Evolutionary conservation across 2,888 invertebrate genomes (phyloP).

Genomic region (Drosophila pegasa): DNA sequence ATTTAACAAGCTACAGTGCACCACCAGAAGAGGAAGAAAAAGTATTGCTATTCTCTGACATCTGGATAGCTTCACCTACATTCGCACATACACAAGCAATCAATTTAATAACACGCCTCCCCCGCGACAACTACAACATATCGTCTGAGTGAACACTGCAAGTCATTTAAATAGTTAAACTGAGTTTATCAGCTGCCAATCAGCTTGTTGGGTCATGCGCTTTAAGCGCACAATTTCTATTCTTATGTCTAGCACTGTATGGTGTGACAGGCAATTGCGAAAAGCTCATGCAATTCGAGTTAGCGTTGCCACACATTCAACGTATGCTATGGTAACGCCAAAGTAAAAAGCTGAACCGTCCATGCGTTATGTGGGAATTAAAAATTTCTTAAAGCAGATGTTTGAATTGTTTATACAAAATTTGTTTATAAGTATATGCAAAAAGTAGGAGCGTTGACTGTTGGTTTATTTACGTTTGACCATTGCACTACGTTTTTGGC

Average conservation of each 20-base stretch:
- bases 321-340: constrained; percentile 40
- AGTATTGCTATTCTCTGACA: constrained; percentile 16
- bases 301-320: constrained; percentile 50
- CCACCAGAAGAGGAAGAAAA: constrained; percentile 1
- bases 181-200: constrained; percentile 61
- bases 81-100: constrained; percentile 19
- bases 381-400: constrained; percentile 15
- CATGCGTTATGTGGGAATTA: constrained; percentile 30
- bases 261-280: constrained; percentile 30
- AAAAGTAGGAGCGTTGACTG: constrained; percentile 1
- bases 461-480: neutral
- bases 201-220: constrained; percentile 44
- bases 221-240: constrained; percentile 34
- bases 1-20: constrained; percentile 28
- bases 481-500: constrained; percentile 24
- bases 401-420: constrained; percentile 54
- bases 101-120: constrained; percentile 7
- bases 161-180: constrained; percentile 32
- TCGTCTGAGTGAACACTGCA: constrained; percentile 17
- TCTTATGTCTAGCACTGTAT: constrained; percentile 41
- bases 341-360: constrained; percentile 18
- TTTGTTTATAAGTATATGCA: constrained; percentile 16
- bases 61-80: constrained; percentile 18
- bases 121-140: constrained; percentile 9
- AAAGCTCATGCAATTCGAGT: constrained; percentile 45